phyloP scores from a whole-genome alignment of 2,113 vertebrate species.

The Oncorhynchus mykiss region DNA sequence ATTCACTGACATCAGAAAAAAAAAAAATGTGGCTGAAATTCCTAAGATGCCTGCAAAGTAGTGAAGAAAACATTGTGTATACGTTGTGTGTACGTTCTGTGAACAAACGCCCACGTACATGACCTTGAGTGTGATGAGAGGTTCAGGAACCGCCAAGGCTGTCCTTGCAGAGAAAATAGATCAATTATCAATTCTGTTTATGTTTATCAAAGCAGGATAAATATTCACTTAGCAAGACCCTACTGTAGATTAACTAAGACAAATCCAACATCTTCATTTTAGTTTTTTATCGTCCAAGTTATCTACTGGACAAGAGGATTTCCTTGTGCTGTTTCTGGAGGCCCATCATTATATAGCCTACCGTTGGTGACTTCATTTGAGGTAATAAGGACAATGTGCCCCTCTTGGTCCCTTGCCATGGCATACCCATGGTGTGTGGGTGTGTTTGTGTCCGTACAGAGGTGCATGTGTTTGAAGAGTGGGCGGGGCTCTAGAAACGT shows the following conservation, averaged over 20 bases:
- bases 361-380: background rate
- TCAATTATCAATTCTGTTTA: background rate
- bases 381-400: slow-evolving; percentile 19
- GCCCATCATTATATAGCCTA: background rate
- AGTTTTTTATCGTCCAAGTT: too few species aligned
- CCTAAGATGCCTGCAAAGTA: slow-evolving; percentile 36
- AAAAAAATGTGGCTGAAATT: slow-evolving; percentile 64
- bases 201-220: background rate
- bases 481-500: background rate
- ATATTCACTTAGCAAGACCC: background rate
- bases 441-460: background rate
- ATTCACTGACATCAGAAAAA: slow-evolving; percentile 52
- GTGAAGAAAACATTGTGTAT: slow-evolving; percentile 13
- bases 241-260: background rate
- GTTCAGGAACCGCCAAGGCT: slow-evolving; percentile 7
- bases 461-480: background rate
- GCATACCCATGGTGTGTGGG: background rate
- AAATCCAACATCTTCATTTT: too few species aligned
- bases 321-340: background rate
- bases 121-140: slow-evolving; percentile 30
- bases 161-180: background rate
- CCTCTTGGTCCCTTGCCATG: slow-evolving; percentile 7
- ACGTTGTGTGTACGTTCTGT: background rate
- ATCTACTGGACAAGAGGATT: background rate
- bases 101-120: background rate